phyloP scores from a whole-genome alignment of 37 sponge, comb jelly and placozoan species.

The Diacarnus erythraeanus region DNA sequence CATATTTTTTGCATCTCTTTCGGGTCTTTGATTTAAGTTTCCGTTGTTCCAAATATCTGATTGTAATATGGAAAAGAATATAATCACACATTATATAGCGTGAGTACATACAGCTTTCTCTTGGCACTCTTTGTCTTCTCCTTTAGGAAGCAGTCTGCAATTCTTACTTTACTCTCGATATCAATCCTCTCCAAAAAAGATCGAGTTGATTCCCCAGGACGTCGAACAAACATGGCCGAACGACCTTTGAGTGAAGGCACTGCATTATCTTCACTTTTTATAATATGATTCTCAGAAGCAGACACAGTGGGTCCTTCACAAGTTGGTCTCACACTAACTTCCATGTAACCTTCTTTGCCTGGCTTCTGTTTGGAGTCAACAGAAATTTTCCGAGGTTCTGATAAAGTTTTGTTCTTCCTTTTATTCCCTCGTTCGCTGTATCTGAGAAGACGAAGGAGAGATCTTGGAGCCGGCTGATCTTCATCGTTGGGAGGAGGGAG shows the following conservation, averaged over 20 bases:
- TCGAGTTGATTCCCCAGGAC: slow-evolving; percentile 52
- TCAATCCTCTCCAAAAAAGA: slow-evolving; percentile 62
- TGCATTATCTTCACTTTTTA: background rate
- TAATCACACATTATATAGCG: too few species aligned
- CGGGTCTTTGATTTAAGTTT: background rate
- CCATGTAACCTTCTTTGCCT: background rate
- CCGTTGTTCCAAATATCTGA: background rate
- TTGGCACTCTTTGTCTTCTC: slow-evolving; percentile 25
- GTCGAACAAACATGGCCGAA: slow-evolving; percentile 26
- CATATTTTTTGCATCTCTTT: background rate
- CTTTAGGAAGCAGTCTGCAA: slow-evolving; percentile 53
- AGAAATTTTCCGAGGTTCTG: background rate
- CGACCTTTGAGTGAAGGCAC: background rate
- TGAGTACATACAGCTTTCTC: background rate
- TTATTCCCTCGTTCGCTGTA: background rate
- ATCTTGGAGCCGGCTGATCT: slow-evolving; percentile 54
- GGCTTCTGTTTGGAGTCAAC: background rate
- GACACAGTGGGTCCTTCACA: background rate
- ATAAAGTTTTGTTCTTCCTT: too few species aligned
- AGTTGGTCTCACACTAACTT: background rate
- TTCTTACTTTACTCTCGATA: slow-evolving; percentile 56
- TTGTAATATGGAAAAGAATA: background rate
- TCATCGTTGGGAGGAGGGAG: slow-evolving; percentile 37
- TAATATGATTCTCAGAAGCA: background rate
- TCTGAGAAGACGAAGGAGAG: slow-evolving; percentile 41